Evolutionary conservation across 1,140 invertebrate species (phyloP), one percentile per base, ranked within the genome.

Genomic region (Spodoptera frugiperda): DNA sequence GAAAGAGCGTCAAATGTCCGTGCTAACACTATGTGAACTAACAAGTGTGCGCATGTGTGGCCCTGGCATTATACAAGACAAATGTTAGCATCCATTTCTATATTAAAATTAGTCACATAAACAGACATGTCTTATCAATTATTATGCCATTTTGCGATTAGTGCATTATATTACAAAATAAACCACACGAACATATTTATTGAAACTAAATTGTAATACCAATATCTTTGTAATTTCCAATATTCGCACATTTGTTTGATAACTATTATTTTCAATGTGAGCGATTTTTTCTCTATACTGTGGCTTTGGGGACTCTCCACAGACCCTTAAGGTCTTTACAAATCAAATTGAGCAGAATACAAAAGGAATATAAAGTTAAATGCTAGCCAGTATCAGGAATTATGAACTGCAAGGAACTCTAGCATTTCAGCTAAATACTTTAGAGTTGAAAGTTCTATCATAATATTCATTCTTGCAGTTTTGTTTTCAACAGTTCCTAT

Each of bases 141-240:
- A 65, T 65, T 65, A 65, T 57, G 74, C 59, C 53, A 57, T 44
- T 33, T 76, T 76, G 11, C 30, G 48, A 71, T 59, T 51, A 63
- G 57, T 46, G 33, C 33, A 19, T 44, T 61, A 17, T 39, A 33
- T 59, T 59, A 59, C 30, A 39, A 15, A 33, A 39, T 8, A 59
- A 53, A 53, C 11, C 39, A 39, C 33, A 39, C 33, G 33, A 15
- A 39, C 17, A 59, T 15, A 59, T 15, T n/a, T 59, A 39, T 5
- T 25, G 55, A 25, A 25, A 30, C 14, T 10, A 2, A 59, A 59
- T 39, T 39, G 33, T 39, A 39, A 39, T 10, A 39, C 4, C 8
- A 39, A 6, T 6, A 39, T 39, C 6, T 39, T 39, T 39, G 33
- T 39, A 39, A 6, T 39, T 39, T 39, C 33, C 6, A 39, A 39